Evolutionary conservation across 2,113 vertebrate species (phyloP), one percentile per base, ranked within the genome.

Genomic region (Micronycteris hirsuta): DNA sequence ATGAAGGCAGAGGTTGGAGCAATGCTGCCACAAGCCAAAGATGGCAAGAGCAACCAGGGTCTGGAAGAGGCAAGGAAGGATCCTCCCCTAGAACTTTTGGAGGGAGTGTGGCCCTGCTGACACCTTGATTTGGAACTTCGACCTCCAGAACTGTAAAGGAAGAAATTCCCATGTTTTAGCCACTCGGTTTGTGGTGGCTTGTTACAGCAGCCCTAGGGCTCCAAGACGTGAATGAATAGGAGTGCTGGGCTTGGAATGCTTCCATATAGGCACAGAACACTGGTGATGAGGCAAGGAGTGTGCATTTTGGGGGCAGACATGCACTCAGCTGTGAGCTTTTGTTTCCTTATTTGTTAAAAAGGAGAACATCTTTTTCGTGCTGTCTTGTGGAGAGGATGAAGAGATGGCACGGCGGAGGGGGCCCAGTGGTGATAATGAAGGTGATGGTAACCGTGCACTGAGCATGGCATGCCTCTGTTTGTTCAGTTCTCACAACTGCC

Each of bases 401-500:
- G 36, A 67, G 80, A 20, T 20, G n/a, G 19, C 20, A 3, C 6
- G 28, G 73, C 41, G n/a, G 9, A 92, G 31, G 7, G 0, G 22
- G 65, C 5, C 4, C 11, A 0, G 5, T 7, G 22, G 63, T n/a
- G 10, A 52, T 38, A 71, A 20, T 33, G 19, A 71, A 22, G 22
- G 13, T 11, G 16, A 19, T 65, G 0, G 0, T 49, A 17, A 33
- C 65, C 2, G 3, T 1, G 12, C 15, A 36, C 2, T 15, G 67
- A 36, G 16, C 20, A 5, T 33, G 36, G 31, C 0, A 0, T 28
- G 43, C 24, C 47, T 83, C 0, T 5, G 15, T 33, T 54, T n/a
- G 43, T 61, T 86, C 33, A 70, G 0, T 52, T 74, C 67, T 93
- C 45, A 36, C 15, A 47, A 3, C 61, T 58, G 67, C 24, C 56